Evolutionary conservation across 2,797 vertebrate species (phyloP).

Genomic region (Iguana delicatissima): DNA sequence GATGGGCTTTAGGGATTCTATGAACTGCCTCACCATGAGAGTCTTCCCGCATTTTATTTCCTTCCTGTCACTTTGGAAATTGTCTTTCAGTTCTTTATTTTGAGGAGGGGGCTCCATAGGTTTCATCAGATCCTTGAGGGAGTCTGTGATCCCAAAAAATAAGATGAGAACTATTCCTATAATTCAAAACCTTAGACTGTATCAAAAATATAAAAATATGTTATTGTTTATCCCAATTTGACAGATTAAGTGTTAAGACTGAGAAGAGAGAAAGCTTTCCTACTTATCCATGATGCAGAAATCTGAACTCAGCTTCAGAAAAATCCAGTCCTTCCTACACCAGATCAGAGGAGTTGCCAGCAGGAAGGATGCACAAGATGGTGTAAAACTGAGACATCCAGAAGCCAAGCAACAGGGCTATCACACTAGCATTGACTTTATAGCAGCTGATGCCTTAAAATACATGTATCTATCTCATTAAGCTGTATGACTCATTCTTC

Average conservation of each 20-base stretch:
- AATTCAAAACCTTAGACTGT: too few relatives aligned
- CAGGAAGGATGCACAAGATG: too few relatives aligned
- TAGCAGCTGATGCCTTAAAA: background rate
- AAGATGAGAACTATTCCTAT: too few relatives aligned
- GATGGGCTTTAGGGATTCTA: too few relatives aligned
- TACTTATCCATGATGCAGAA: background rate
- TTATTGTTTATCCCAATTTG: background rate
- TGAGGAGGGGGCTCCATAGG: too few relatives aligned
- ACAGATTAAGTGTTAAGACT: background rate
- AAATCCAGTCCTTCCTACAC: background rate
- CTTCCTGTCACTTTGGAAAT: too few relatives aligned
- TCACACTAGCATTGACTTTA: too few relatives aligned
- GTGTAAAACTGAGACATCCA: background rate
- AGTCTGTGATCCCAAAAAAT: too few relatives aligned
- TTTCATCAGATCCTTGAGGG: too few relatives aligned
- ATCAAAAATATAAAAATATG: background rate
- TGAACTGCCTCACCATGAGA: too few relatives aligned
- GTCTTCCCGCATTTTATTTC: too few relatives aligned
- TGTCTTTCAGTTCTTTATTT: too few relatives aligned
- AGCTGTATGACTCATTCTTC: background rate
- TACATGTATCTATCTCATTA: background rate
- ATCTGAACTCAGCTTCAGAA: background rate
- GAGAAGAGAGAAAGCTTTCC: background rate
- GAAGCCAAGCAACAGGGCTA: background rate
- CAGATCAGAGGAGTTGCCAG: background rate